Base-by-base conservation (phyloP, 1,140 invertebrate species). In the Lepidurus couesii region DNA sequence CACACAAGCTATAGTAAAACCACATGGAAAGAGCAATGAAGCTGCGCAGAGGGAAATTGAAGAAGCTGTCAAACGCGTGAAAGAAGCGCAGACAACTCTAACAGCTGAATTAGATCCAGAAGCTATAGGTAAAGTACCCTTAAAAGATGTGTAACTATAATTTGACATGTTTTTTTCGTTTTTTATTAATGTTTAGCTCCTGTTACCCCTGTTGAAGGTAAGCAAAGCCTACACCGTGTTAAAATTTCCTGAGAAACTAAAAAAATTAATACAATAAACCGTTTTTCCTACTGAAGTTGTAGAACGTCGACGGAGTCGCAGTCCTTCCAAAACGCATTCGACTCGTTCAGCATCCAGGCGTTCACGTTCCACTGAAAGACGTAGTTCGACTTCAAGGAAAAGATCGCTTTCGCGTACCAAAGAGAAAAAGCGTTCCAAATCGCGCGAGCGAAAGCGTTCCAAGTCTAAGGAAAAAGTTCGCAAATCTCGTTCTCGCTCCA, bases 21-120 rank as follows among this genome's bases (percentile, higher is more conserved):
- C 75, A 21, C 95, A 95, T 84, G 92, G 94, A 0, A 98, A 98
- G 85, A 95, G 92, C 80, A 96, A 97, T 85, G 95, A 98, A 85
- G 95, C 94, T 7, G 95, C 95, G 1, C 95, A 97, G 82, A 90
- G 93, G 75, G 96, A 98, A 87, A 97, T 98, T 74, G 96, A 98
- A 83, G 96, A 98, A 84, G 96, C 96, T 0, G 97, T 98, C 95
- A 95, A 95, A 44, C 88, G 96, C 80, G 95, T 97, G 0, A 97
- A 97, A 83, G 95, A 98, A 87, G 95, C 95, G 0, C 95, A 97
- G 84, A 95, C 93, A 84, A 88, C 96, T 79, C 97, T 97, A 77
- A 94, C 95, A 9, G 94, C 94, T 13, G 93, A 95, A 8, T 96
- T 97, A 81, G 94, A 96, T 87, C 94, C 94, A 42, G 83, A 42